Percentiles rank a stretch among this genome's conserved stretches.
These are phyloP conservation scores for Mesocricetus auratus DNA, from an alignment of 2,113 vertebrate species.

Conservation along the genomic window DNA sequence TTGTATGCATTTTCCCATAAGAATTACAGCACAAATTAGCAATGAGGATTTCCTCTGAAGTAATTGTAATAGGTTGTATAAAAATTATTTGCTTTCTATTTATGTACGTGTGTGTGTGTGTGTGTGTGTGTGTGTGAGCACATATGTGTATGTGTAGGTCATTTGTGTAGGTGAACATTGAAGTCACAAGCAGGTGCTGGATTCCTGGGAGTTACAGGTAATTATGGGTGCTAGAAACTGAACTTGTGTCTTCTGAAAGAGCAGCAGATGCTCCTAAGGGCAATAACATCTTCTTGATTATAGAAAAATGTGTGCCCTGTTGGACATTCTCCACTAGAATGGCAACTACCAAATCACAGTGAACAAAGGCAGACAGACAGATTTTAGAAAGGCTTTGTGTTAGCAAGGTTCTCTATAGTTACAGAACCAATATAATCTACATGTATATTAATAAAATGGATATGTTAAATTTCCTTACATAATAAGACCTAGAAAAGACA, in stretches of 20 bases:
- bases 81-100: background rate
- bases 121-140: background rate
- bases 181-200: background rate
- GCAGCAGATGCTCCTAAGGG: background rate
- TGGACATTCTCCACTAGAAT: background rate
- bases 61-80: background rate
- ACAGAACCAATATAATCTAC: background rate
- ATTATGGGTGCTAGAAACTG: background rate
- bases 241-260: background rate
- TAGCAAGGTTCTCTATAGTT: no score
- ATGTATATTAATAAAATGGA: no score
- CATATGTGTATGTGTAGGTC: fast-evolving
- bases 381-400: background rate
- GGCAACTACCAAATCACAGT: background rate
- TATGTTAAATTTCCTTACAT: background rate
- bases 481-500: background rate
- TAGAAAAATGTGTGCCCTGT: background rate
- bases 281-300: background rate
- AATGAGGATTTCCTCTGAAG: background rate
- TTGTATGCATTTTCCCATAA: background rate
- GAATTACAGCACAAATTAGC: constrained; percentile 26
- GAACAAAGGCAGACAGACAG: background rate
- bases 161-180: background rate
- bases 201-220: background rate
- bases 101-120: background rate